Evolutionary conservation across 2,888 invertebrate species (phyloP).

Genomic region (Automeris io): DNA sequence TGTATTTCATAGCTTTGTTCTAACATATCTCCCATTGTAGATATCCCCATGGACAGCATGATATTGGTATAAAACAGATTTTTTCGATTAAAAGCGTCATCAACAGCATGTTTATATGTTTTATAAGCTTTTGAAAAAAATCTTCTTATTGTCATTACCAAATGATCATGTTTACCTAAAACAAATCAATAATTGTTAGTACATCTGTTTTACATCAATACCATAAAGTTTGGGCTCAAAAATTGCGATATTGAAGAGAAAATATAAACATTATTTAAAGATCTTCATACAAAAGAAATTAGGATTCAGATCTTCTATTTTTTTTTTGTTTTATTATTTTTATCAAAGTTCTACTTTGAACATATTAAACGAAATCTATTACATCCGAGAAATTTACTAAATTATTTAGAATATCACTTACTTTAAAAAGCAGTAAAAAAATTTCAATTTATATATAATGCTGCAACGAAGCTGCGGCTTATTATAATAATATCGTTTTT

Average conservation of each 20-base stretch:
- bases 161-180: constrained; percentile 33
- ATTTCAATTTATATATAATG: too few relatives aligned
- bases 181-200: constrained; percentile 29
- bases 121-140: constrained; percentile 38
- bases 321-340: too few relatives aligned
- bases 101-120: constrained; percentile 32
- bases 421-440: too few relatives aligned
- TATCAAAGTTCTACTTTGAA: too few relatives aligned
- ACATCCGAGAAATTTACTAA: too few relatives aligned
- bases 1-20: constrained; percentile 88
- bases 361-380: too few relatives aligned
- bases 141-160: constrained; percentile 42
- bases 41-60: constrained; percentile 84
- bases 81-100: constrained; percentile 76
- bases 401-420: too few relatives aligned
- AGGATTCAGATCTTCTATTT: too few relatives aligned
- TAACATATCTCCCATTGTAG: constrained; percentile 86
- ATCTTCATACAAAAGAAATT: too few relatives aligned
- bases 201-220: constrained; percentile 28
- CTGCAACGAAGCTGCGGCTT: background rate
- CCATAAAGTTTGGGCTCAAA: constrained; percentile 5
- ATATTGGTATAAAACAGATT: constrained; percentile 89
- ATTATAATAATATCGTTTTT: background rate
- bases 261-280: too few relatives aligned
- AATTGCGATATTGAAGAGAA: too few relatives aligned